phyloP scores from a whole-genome alignment of 2,888 invertebrate species.

The Andrena fulva region DNA sequence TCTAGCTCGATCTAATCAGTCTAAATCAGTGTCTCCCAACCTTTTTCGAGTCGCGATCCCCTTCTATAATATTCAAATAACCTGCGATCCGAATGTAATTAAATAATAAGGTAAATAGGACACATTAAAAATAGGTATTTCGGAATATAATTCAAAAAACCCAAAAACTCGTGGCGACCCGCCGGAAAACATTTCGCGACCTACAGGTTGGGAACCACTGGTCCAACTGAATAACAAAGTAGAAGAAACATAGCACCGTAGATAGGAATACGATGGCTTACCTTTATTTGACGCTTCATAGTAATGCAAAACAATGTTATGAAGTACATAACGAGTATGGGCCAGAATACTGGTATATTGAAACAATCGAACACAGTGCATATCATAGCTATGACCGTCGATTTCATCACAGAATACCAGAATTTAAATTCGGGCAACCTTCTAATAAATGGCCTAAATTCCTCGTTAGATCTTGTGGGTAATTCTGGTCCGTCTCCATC shows the following conservation, averaged over 20 bases:
- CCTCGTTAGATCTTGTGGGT: conserved; percentile 97
- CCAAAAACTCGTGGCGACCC: too few species aligned
- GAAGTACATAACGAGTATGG: conserved; percentile 99
- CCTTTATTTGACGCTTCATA: conserved; percentile 99
- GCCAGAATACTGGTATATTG: conserved; percentile 99
- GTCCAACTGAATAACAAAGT: not conserved
- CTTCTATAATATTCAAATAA: too few species aligned
- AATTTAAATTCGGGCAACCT: conserved; percentile 99
- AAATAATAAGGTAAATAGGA: too few species aligned
- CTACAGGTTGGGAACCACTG: too few species aligned
- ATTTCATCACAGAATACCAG: conserved; percentile 98
- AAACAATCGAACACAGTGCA: conserved; percentile 99
- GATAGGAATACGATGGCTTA: conserved; percentile 84
- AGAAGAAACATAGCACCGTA: not conserved
- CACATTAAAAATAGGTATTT: too few species aligned
- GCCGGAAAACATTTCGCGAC: too few species aligned
- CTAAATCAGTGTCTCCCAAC: too few species aligned
- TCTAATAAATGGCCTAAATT: conserved; percentile 98
- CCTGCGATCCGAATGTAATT: too few species aligned
- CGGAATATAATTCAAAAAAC: too few species aligned
- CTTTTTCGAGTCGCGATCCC: too few species aligned
- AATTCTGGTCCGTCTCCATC: conserved; percentile 96
- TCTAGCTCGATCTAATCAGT: too few species aligned
- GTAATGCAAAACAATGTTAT: conserved; percentile 99
- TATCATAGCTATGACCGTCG: conserved; percentile 94